These are phyloP conservation scores for Enteromius anoplus DNA, from an alignment of 2,797 vertebrate species.

Conservation along the genomic window DNA sequence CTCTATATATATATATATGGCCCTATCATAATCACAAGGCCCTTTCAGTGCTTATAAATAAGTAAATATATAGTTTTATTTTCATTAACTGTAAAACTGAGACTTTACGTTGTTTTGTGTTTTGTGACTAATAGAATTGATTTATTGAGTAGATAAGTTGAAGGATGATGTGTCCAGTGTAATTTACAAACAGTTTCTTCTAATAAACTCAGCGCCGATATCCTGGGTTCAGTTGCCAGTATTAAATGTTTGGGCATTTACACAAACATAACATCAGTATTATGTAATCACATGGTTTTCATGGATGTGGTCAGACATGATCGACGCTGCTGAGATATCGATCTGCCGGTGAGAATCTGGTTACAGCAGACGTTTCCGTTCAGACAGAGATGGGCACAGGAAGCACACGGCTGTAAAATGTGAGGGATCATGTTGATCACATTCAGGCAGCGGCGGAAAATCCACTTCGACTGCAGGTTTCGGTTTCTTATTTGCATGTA, in stretches of 20 bases:
- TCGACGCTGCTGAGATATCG: background rate
- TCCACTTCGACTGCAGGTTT: background rate
- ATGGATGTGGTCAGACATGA: slow-evolving; percentile 2
- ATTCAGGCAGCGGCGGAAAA: slow-evolving; percentile 6
- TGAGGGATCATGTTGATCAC: slow-evolving; percentile 14
- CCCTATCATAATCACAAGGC: no score
- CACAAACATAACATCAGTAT: background rate
- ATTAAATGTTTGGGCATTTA: background rate
- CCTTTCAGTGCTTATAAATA: no score
- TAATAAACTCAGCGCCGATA: background rate
- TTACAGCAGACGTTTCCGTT: slow-evolving; percentile 2
- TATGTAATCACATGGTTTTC: background rate
- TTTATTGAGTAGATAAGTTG: background rate
- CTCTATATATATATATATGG: no score
- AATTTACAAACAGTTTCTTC: background rate
- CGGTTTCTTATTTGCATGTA: slow-evolving; percentile 24
- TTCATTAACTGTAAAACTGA: background rate
- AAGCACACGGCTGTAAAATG: background rate
- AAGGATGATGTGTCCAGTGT: background rate
- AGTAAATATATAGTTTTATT: background rate
- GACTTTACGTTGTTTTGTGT: background rate
- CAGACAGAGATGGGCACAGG: background rate
- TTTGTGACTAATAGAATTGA: background rate
- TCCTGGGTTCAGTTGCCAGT: background rate
- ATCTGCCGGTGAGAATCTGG: background rate